Conservation (phyloP, 2,113 vertebrate genomes). For the Ciconia stormi region DNA sequence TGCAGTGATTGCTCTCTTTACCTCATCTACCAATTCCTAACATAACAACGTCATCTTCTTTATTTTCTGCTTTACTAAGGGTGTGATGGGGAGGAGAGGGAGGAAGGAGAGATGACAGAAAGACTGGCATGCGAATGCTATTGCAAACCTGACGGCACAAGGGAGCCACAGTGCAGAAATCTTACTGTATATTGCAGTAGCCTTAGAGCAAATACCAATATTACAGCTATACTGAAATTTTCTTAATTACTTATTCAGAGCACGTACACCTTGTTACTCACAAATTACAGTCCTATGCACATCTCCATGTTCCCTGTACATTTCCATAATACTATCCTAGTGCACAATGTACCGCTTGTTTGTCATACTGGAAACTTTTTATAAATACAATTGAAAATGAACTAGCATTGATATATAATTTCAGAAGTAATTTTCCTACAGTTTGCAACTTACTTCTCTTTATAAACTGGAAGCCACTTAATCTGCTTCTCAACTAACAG, state of each 20-base stretch:
- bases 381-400: constrained; percentile 6
- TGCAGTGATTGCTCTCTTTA: neutral
- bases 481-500: neutral
- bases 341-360: neutral
- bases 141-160: neutral
- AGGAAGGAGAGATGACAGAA: neutral
- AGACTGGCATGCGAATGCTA: neutral
- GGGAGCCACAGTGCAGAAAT: neutral
- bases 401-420: neutral
- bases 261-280: neutral
- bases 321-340: neutral
- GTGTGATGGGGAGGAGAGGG: neutral
- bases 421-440: neutral
- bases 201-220: neutral
- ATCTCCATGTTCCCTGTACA: neutral
- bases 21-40: neutral
- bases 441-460: neutral
- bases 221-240: neutral
- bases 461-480: neutral
- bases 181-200: neutral
- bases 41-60: neutral
- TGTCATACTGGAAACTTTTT: neutral
- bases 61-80: neutral
- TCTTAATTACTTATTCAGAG: constrained; percentile 2
- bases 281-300: neutral